Base-by-base conservation (phyloP, 2,888 invertebrate species). In the Brachynemurus nebulosus region DNA sequence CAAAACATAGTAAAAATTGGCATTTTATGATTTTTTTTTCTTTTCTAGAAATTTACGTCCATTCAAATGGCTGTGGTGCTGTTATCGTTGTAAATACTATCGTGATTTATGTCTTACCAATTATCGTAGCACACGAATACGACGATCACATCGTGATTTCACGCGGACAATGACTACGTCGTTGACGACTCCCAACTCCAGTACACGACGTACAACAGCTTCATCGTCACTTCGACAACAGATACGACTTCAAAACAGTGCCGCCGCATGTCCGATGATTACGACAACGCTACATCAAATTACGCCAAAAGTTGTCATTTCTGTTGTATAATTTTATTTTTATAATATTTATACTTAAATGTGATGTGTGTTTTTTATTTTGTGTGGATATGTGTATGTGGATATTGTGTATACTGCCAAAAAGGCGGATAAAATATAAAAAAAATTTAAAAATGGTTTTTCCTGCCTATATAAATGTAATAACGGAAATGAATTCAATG, bases 1-100 rank as follows among this genome's bases (percentile, higher is more conserved):
- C n/a, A n/a, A n/a, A n/a, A n/a, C n/a, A n/a, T n/a, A n/a, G n/a
- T n/a, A n/a, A n/a, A n/a, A n/a, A n/a, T n/a, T n/a, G n/a, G n/a
- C n/a, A n/a, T n/a, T n/a, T n/a, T n/a, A n/a, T n/a, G n/a, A n/a
- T n/a, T n/a, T n/a, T 18, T 7, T 9, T 9, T 40, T 18, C 11
- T 20, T 12, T 51, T 57, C 53, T 59, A 75, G 76, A 62, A 74
- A 74, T 56, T 70, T 78, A 50, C 78, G 79, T 1, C 79, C 80
- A 8, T 78, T 78, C 61, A 78, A 77, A 51, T 80, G 80, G 80
- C 62, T 79, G 51, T 75, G 77, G 65, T 77, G 76, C 51, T 64
- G 63, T 30, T 30, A 14, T 30, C 14, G n/a, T 30, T 30, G 30
- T 30, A 30, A 30, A 4, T n/a, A n/a, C 2, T 30, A 30, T 6